Conservation (phyloP, 1,140 invertebrate genomes). For the Bombus difficillimus region DNA sequence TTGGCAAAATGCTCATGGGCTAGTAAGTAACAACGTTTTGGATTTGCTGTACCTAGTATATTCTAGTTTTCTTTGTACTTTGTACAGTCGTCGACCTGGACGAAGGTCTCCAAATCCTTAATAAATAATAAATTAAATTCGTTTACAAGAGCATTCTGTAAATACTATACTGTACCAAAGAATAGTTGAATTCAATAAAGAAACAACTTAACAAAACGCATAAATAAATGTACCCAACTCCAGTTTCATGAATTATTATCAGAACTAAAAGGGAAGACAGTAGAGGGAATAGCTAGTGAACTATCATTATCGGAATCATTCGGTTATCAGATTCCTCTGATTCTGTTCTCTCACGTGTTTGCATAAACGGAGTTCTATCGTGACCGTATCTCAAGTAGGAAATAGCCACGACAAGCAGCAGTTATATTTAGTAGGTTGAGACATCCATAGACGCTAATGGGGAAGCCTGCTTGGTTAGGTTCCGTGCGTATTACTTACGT, state of each 20-base stretch:
- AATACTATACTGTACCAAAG: not conserved
- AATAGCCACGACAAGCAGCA: slow-evolving; percentile 57
- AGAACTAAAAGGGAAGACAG: not conserved
- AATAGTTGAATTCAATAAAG: not conserved
- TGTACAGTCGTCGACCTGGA: too few species aligned
- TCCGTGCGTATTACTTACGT: not conserved
- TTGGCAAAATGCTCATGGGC: too few species aligned
- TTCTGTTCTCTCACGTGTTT: not conserved
- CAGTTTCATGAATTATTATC: not conserved
- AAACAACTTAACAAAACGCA: not conserved
- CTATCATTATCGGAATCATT: not conserved
- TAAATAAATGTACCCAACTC: not conserved
- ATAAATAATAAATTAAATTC: too few species aligned
- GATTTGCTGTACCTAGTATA: too few species aligned
- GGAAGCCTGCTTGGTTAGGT: slow-evolving; percentile 34
- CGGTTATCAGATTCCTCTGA: not conserved
- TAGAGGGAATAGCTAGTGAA: not conserved
- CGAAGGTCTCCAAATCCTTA: too few species aligned
- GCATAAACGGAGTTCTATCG: not conserved
- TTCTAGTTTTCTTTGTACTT: too few species aligned
- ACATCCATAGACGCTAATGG: slow-evolving; percentile 29
- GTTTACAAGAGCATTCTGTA: too few species aligned
- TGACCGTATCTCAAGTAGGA: slow-evolving; percentile 43
- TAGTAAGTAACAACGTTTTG: too few species aligned
- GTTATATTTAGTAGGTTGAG: slow-evolving; percentile 62